Conservation (phyloP, 2,797 vertebrate species). For the Nannoperca australis region DNA sequence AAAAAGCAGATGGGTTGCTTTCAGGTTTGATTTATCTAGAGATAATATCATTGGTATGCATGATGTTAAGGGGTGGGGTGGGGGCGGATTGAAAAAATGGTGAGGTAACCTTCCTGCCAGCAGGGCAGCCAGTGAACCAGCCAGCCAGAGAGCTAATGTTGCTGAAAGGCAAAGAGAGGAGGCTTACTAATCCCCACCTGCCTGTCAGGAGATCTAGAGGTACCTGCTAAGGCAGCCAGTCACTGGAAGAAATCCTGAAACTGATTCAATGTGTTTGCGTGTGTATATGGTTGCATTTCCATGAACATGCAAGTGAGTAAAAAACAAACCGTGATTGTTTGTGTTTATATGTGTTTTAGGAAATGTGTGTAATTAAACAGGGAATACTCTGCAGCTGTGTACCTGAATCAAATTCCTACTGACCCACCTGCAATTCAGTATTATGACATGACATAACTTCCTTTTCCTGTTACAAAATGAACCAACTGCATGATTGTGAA, state of each 20-base stretch:
- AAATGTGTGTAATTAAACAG: conserved; percentile 7
- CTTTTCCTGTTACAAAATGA: conserved; percentile 26
- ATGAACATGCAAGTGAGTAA: not conserved
- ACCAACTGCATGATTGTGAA: not conserved
- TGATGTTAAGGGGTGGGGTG: conserved; percentile 30
- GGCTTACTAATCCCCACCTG: conserved; percentile 58
- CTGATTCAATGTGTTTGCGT: conserved; percentile 17
- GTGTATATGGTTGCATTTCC: not conserved
- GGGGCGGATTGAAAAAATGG: conserved; percentile 13
- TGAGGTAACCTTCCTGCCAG: conserved; percentile 60
- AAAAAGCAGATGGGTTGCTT: conserved; percentile 34
- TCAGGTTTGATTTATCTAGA: conserved; percentile 58
- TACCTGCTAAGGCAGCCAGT: conserved; percentile 48
- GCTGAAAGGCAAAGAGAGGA: conserved; percentile 68
- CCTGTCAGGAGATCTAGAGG: conserved; percentile 69
- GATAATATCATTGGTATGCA: conserved; percentile 65
- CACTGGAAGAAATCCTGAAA: conserved; percentile 28
- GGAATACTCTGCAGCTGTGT: conserved; percentile 3
- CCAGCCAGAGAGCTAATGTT: conserved; percentile 51
- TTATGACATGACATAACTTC: conserved; percentile 13
- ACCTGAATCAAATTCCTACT: conserved; percentile 10
- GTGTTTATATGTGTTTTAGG: not conserved
- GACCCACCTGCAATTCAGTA: conserved; percentile 14
- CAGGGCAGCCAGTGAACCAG: conserved; percentile 41
- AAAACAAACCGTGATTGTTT: conserved; percentile 7